A percentile compares a stretch with the other conserved stretches of the same genome.
phyloP scores from a whole-genome alignment of 2,888 invertebrate species.

The Euspilapteryx auroguttella region DNA sequence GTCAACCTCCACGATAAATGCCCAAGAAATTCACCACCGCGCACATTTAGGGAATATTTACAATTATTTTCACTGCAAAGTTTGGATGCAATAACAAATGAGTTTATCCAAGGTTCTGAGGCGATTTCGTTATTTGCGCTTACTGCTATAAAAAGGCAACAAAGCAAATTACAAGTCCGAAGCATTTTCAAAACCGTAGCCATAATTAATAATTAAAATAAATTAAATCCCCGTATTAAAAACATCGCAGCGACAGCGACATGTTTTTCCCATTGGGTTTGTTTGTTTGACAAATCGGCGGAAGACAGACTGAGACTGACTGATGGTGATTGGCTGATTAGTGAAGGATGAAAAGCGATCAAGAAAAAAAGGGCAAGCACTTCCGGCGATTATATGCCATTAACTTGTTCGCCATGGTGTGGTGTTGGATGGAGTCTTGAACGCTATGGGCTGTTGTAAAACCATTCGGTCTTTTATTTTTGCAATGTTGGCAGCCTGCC shows the following conservation, averaged over 20 bases:
- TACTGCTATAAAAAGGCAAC: conserved; percentile 27
- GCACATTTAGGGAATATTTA: conserved; percentile 49
- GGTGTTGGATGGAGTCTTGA: no score
- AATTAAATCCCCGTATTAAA: conserved; percentile 22
- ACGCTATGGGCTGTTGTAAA: no score
- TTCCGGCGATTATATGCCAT: no score
- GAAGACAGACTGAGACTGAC: no score
- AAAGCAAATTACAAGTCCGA: conserved; percentile 53
- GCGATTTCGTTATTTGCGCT: conserved; percentile 15
- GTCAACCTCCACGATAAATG: conserved; percentile 46
- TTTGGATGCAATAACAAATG: conserved; percentile 22
- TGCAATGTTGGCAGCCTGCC: conserved; percentile 5
- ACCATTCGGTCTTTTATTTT: no score
- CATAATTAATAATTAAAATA: no score
- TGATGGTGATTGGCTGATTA: no score
- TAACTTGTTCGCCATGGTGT: no score
- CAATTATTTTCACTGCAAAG: conserved; percentile 26
- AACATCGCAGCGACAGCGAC: conserved; percentile 20
- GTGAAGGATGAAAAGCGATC: no score
- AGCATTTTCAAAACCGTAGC: conserved; percentile 26
- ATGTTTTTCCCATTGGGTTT: no score
- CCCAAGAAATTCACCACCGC: conserved; percentile 39
- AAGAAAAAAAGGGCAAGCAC: no score
- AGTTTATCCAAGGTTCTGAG: conserved; percentile 25
- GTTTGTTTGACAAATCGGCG: conserved; percentile 39